A percentile compares a stretch with the other conserved stretches of the same genome.
These are phyloP conservation scores for Nephrotoma guestfalica DNA, from an alignment of 2,888 invertebrate genomes.

Conservation along the genomic window DNA sequence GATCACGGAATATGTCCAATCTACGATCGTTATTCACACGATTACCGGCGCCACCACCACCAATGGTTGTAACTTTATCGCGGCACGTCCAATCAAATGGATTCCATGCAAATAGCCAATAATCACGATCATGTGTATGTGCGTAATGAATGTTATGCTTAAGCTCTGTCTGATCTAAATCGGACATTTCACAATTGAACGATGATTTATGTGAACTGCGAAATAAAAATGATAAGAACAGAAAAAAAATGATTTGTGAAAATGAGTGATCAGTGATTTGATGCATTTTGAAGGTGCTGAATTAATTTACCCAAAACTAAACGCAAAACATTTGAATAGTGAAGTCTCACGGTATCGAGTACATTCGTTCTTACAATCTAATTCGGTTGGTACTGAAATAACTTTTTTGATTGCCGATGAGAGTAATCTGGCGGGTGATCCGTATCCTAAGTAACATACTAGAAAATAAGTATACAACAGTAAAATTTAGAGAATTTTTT, in stretches of 20 bases:
- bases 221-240: not conserved
- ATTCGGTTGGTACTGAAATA: slow-evolving; percentile 46
- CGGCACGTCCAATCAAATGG: slow-evolving; percentile 58
- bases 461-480: slow-evolving; percentile 12
- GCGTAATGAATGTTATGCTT: slow-evolving; percentile 58
- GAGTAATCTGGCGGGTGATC: slow-evolving; percentile 55
- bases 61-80: slow-evolving; percentile 32
- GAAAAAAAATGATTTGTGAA: not conserved
- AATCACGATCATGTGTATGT: slow-evolving; percentile 42
- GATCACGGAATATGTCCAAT: slow-evolving; percentile 34
- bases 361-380: slow-evolving; percentile 57
- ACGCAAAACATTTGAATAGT: slow-evolving; percentile 57
- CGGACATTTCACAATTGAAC: slow-evolving; percentile 60
- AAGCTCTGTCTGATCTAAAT: slow-evolving; percentile 60
- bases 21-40: slow-evolving; percentile 32
- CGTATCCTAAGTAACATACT: slow-evolving; percentile 69
- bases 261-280: not conserved
- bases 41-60: slow-evolving; percentile 19
- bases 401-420: slow-evolving; percentile 49
- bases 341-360: slow-evolving; percentile 36
- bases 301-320: slow-evolving; percentile 47
- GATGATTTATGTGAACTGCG: slow-evolving; percentile 25
- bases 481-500: slow-evolving; percentile 1
- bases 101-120: slow-evolving; percentile 66
- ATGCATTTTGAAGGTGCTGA: no score